Percentiles rank a stretch among this genome's conserved stretches.
Conservation (phyloP, 2,113 vertebrate species). For the Eptesicus fuscus region DNA sequence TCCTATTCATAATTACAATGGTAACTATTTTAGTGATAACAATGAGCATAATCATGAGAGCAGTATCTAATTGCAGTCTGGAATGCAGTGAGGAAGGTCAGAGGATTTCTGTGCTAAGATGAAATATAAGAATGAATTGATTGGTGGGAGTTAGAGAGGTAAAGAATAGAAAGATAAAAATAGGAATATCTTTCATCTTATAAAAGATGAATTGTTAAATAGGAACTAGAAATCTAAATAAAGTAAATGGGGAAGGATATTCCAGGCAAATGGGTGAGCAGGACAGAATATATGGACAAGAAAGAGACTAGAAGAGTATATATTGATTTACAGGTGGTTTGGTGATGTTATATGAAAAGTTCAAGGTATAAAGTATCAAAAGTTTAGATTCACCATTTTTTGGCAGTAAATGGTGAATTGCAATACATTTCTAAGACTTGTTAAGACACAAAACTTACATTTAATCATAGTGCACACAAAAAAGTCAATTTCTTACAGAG, state of each 20-base stretch:
- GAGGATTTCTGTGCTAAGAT: background rate
- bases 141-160: background rate
- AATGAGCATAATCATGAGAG: background rate
- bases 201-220: background rate
- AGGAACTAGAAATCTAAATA: background rate
- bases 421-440: background rate
- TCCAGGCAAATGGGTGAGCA: background rate
- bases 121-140: background rate
- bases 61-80: background rate
- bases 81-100: background rate
- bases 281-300: background rate
- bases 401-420: background rate
- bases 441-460: background rate
- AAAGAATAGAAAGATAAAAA: background rate
- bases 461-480: background rate
- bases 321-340: background rate
- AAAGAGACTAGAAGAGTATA: background rate
- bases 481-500: background rate
- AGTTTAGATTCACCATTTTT: background rate
- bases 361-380: background rate
- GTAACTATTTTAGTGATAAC: background rate
- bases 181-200: background rate
- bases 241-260: background rate
- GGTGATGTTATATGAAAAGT: background rate
- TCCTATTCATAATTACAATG: background rate